Conservation (phyloP, 2,113 vertebrate species). For the Meleagris gallopavo region DNA sequence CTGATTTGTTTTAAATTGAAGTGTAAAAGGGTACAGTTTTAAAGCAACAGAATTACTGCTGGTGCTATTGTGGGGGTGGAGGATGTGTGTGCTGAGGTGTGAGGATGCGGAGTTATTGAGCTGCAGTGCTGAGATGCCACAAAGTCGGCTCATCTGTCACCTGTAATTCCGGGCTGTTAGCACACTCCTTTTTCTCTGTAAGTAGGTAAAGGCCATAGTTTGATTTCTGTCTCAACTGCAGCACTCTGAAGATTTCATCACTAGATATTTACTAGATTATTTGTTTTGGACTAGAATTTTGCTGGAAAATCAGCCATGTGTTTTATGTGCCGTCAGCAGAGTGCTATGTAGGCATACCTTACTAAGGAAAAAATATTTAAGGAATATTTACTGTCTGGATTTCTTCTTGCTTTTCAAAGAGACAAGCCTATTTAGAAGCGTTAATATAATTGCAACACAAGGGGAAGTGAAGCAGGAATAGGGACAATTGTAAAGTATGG, state of each 20-base stretch:
- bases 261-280: constrained; percentile 15
- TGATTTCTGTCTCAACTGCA: not conserved
- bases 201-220: not conserved
- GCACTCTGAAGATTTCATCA: not conserved
- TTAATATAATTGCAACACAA: not conserved
- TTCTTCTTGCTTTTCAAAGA: not conserved
- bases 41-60: not conserved
- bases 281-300: not conserved
- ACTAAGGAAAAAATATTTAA: not conserved
- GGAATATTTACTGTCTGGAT: not conserved
- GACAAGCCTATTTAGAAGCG: not conserved
- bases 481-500: not conserved
- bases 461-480: not conserved
- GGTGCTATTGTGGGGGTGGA: not conserved
- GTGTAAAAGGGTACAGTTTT: not conserved
- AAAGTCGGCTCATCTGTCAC: not conserved
- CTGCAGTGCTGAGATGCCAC: not conserved
- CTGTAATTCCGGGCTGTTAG: not conserved
- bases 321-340: not conserved
- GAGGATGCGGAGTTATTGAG: not conserved
- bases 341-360: not conserved
- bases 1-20: not conserved
- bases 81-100: not conserved
- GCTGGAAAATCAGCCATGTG: not conserved
- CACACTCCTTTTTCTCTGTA: not conserved